Base-by-base conservation (phyloP, 2,888 invertebrate species). In the Volucella inflata region DNA sequence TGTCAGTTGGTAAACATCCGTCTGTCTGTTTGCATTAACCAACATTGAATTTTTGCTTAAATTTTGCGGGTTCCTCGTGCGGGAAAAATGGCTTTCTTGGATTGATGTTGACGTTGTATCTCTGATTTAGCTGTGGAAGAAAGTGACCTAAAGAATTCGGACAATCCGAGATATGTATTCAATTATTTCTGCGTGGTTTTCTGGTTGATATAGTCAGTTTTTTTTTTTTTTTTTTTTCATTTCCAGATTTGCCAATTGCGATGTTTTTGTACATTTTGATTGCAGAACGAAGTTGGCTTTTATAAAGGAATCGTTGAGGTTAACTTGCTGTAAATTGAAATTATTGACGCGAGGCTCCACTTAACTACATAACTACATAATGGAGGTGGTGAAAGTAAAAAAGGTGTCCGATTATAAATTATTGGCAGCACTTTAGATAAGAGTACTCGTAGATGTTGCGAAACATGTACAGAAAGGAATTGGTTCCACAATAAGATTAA, bases 81-180 rank as follows among this genome's bases (percentile, higher is more conserved):
- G 38, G 51, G 50, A 38, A 36, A 42, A 46, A 36, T 21, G 48
- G 30, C 9, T 40, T 16, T 72, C 36, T 46, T 44, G 55, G 42
- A 50, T 40, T 64, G 12, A 6, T 53, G 14, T 6, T 42, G 30
- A 30, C 44, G 4, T 21, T 42, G 55, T 51, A 10, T 17, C 38
- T 51, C 8, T 44, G 36, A 55, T 10, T 65, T 59, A 50, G 51
- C 51, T 67, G 21, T n/a, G 53, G 53, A 70, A 62, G 70, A 68
- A 72, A 68, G 72, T 68, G 80, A 60, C 82, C 71, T 8, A 76
- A 72, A 60, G 82, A 80, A 80, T 75, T 53, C 75, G 36, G 62
- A 75, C 62, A 62, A 83, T 78, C 72, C 62, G 16, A 79, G 57
- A 44, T 46, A n/a, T n/a, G n/a, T n/a, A 70, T 65, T 68, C 79